Conservation (phyloP, 1,140 invertebrate species). For the Yoshiicerus persimilis region DNA sequence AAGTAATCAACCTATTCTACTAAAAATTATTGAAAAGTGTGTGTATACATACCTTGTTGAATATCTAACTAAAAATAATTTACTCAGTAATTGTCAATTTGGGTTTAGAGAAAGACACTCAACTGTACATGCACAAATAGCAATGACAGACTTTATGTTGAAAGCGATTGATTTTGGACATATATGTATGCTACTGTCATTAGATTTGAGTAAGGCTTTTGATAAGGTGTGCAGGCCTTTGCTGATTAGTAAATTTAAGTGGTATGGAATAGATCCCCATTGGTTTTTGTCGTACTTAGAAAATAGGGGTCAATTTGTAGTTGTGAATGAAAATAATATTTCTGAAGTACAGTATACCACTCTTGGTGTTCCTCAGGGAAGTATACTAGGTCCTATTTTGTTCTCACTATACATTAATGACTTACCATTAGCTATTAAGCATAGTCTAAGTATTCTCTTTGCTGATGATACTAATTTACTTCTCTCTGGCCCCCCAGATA, state of each 20-base stretch:
- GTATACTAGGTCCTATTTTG: too few species aligned
- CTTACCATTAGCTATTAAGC: too few species aligned
- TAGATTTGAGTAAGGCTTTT: neutral
- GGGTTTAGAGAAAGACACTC: neutral
- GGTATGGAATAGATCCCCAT: neutral
- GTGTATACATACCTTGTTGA: neutral
- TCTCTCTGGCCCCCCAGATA: neutral
- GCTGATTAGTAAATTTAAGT: neutral
- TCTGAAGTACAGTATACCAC: neutral
- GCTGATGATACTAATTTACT: neutral
- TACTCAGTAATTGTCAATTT: neutral
- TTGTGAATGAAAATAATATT: too few species aligned
- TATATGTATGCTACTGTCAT: neutral
- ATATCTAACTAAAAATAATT: neutral
- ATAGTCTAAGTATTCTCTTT: too few species aligned
- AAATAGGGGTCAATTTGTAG: too few species aligned
- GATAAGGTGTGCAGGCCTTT: neutral
- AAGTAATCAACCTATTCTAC: neutral
- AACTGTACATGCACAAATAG: neutral
- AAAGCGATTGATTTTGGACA: neutral
- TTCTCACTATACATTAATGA: too few species aligned
- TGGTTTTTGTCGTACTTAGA: neutral
- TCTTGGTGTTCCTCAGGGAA: too few species aligned
- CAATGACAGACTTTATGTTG: neutral
- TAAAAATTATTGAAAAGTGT: neutral